Conservation (phyloP, 2,888 invertebrate genomes). For the Polydrusus tereticollis region DNA sequence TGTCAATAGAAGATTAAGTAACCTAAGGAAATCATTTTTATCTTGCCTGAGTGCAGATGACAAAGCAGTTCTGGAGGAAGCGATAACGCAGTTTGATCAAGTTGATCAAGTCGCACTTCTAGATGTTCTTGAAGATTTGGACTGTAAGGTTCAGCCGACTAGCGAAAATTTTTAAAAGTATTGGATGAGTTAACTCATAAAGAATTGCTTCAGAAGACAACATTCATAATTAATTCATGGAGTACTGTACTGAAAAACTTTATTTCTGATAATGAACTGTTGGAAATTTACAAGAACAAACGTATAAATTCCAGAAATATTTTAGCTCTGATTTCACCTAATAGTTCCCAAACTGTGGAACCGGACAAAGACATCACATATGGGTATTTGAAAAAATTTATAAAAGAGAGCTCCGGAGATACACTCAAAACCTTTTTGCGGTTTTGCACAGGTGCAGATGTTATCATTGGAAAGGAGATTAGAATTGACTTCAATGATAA, state of each 20-base stretch:
- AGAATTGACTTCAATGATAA: slow-evolving; percentile 18
- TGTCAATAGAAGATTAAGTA: background rate
- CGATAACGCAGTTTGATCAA: slow-evolving; percentile 2
- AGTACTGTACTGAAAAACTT: slow-evolving; percentile 15
- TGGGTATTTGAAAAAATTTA: slow-evolving; percentile 25
- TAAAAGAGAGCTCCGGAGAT: slow-evolving; percentile 27
- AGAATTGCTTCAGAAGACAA: slow-evolving; percentile 37
- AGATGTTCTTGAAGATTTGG: slow-evolving; percentile 12
- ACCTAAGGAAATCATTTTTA: slow-evolving; percentile 17
- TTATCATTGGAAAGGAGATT: slow-evolving; percentile 23
- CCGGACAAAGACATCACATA: slow-evolving; percentile 6
- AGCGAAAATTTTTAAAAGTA: slow-evolving; percentile 3
- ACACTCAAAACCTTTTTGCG: slow-evolving; percentile 23
- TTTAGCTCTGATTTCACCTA: no score
- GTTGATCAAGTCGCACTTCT: background rate
- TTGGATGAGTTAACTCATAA: slow-evolving; percentile 35
- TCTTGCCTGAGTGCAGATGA: background rate
- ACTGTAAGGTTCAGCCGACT: slow-evolving; percentile 7
- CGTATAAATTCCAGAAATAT: no score
- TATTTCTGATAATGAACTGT: background rate
- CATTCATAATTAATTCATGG: slow-evolving; percentile 30
- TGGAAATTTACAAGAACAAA: background rate
- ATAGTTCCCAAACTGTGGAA: no score
- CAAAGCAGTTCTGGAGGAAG: slow-evolving; percentile 16
- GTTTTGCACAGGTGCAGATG: slow-evolving; percentile 38